phyloP scores from a whole-genome alignment of 2,888 invertebrate species.

The Eretmocerus hayati region DNA sequence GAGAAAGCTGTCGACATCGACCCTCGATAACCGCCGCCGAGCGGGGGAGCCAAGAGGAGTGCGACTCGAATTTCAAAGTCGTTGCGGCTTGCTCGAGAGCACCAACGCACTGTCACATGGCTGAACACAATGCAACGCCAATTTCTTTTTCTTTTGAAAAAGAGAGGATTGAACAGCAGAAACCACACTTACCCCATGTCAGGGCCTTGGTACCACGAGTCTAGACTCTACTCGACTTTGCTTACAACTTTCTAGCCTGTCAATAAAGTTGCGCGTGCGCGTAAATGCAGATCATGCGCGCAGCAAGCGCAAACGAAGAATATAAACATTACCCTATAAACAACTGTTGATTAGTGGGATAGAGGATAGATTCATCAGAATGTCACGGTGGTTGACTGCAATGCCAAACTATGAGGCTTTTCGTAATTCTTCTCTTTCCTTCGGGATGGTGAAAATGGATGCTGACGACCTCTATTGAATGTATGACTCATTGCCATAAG shows the following conservation, averaged over 20 bases:
- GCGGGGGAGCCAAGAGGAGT: not conserved
- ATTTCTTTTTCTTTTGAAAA: slow-evolving; percentile 1
- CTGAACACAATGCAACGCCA: not conserved
- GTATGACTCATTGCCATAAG: no score
- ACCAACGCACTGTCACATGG: not conserved
- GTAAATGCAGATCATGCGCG: no score
- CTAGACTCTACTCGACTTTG: not conserved
- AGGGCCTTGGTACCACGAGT: slow-evolving; percentile 28
- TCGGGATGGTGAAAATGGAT: no score
- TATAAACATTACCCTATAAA: no score
- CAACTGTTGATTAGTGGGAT: no score
- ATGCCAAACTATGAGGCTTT: no score
- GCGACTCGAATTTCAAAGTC: not conserved
- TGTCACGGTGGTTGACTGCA: no score
- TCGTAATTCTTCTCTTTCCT: no score
- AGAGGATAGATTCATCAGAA: no score
- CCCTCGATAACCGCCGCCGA: not conserved
- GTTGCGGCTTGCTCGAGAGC: not conserved
- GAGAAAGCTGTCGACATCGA: no score
- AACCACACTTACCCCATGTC: slow-evolving; percentile 43
- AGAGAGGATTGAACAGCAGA: slow-evolving; percentile 19
- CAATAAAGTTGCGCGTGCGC: slow-evolving; percentile 43
- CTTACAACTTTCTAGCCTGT: slow-evolving; percentile 23
- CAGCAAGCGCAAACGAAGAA: no score
- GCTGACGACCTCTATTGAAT: no score